phyloP scores from a whole-genome alignment of 1,140 invertebrate species.

The Diplogasteroides magnus region DNA sequence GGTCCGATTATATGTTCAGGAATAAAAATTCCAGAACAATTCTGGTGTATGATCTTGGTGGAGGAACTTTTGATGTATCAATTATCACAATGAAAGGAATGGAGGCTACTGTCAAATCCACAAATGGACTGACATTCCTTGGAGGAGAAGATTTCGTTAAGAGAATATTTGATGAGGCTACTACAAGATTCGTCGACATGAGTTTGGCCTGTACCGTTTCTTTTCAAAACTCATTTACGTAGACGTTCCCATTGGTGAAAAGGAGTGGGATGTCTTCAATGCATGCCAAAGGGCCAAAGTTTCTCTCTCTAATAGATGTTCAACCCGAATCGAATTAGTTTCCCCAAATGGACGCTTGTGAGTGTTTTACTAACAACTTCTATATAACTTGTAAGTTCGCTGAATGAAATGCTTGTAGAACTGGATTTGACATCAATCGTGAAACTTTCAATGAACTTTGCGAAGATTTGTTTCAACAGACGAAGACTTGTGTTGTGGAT shows the following conservation, averaged over 20 bases:
- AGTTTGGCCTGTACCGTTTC: too few species aligned
- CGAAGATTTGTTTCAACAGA: not conserved
- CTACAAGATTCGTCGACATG: too few species aligned
- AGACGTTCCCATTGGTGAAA: too few species aligned
- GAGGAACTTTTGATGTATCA: constrained; percentile 61
- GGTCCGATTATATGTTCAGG: constrained; percentile 17
- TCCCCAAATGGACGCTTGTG: not conserved
- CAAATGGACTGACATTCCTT: not conserved
- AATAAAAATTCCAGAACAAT: constrained; percentile 57
- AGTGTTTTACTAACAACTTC: too few species aligned
- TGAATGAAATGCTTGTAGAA: not conserved
- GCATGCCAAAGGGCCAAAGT: not conserved
- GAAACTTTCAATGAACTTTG: not conserved
- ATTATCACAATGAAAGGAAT: not conserved
- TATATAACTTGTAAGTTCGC: too few species aligned
- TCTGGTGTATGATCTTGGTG: constrained; percentile 79
- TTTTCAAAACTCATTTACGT: too few species aligned
- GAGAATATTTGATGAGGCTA: not conserved
- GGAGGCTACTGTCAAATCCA: not conserved
- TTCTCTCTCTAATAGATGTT: not conserved
- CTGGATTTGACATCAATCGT: not conserved
- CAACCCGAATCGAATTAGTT: not conserved
- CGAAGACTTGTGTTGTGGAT: not conserved
- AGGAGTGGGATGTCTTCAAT: too few species aligned
- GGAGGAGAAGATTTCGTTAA: not conserved